These are phyloP conservation scores for Xenopus laevis DNA, from an alignment of 2,113 vertebrate genomes.

Conservation along the genomic window DNA sequence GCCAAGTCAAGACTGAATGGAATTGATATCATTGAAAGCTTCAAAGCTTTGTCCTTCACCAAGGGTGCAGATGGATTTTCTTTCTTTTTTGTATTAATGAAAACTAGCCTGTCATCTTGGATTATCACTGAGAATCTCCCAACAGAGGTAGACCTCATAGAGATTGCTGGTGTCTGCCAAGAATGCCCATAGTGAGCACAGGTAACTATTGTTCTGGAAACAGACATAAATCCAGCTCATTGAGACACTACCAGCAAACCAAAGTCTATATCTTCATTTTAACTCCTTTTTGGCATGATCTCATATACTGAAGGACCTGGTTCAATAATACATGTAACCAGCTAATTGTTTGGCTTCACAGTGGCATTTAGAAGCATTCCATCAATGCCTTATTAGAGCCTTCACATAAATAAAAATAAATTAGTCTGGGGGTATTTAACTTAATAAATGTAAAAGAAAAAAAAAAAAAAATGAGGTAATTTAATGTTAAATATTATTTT, in stretches of 20 bases:
- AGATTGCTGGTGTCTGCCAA: conserved; percentile 67
- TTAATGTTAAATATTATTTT: no score
- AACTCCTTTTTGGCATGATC: conserved; percentile 54
- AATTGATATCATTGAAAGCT: conserved; percentile 52
- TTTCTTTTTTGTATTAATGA: conserved; percentile 34
- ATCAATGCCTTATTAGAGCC: no score
- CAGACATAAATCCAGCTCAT: conserved; percentile 75
- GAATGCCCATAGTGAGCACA: conserved; percentile 71
- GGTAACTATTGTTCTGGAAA: conserved; percentile 80
- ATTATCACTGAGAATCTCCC: conserved; percentile 64
- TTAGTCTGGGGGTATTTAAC: no score
- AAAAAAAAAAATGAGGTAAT: no score
- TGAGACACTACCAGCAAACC: conserved; percentile 75
- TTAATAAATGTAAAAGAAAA: no score
- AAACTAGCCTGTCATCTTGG: conserved; percentile 66
- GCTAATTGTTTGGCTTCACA: not conserved
- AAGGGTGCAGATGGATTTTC: conserved; percentile 55
- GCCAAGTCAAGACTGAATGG: conserved; percentile 68
- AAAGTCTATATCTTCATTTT: conserved; percentile 71
- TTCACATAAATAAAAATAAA: no score
- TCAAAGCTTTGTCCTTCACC: conserved; percentile 71
- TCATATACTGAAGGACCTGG: not conserved
- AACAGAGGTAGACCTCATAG: conserved; percentile 66
- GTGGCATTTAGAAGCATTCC: no score
- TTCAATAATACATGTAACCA: not conserved